These are phyloP conservation scores for Tapera naevia DNA, from an alignment of 2,797 vertebrate genomes.

Conservation along the genomic window DNA sequence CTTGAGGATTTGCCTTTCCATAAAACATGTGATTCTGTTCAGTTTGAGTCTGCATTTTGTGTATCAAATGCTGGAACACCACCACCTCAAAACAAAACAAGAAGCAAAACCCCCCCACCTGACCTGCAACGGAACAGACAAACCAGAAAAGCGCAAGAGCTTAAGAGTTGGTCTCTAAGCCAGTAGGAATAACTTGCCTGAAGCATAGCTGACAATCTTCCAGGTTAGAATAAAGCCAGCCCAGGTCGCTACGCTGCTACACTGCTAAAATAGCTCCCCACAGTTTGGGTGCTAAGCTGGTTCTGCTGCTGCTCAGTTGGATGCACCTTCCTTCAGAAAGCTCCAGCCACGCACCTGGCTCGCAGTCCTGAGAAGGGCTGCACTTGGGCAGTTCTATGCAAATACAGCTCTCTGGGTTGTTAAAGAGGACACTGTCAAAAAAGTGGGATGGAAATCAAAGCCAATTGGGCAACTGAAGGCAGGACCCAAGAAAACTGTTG, in stretches of 20 bases:
- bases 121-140: background rate
- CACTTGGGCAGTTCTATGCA: background rate
- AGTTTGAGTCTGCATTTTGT: background rate
- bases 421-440: background rate
- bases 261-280: background rate
- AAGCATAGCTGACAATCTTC: background rate
- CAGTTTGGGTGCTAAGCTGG: background rate
- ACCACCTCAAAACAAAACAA: background rate
- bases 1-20: slow-evolving; percentile 4
- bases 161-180: background rate
- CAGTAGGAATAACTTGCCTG: background rate
- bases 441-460: background rate
- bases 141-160: background rate
- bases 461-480: background rate
- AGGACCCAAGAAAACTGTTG: background rate
- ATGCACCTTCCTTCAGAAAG: background rate
- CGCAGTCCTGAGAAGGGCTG: rapidly evolving
- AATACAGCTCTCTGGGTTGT: background rate
- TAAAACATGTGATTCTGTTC: slow-evolving; percentile 2
- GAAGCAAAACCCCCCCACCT: background rate
- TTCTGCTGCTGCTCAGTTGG: background rate
- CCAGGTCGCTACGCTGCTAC: background rate
- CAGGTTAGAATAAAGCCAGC: background rate
- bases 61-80: background rate
- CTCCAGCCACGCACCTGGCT: background rate